These are phyloP conservation scores for Drosophila neoperkinsi DNA, from an alignment of 2,888 invertebrate genomes.

Conservation along the genomic window DNA sequence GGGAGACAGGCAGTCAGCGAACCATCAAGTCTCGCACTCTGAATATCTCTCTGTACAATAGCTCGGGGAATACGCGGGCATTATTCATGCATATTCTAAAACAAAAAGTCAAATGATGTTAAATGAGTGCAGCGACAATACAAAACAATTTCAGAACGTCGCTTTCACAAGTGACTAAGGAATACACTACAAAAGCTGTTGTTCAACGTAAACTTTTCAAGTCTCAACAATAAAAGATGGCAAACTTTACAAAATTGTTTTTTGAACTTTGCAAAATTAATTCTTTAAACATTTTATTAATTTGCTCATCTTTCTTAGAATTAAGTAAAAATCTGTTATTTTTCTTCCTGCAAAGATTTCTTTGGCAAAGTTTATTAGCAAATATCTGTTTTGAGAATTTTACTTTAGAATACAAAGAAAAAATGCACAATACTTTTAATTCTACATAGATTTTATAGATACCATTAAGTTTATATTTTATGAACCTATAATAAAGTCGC, in stretches of 20 bases:
- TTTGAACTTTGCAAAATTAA: background rate
- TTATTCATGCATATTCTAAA: constrained; percentile 67
- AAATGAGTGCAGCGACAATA: constrained; percentile 77
- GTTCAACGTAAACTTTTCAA: background rate
- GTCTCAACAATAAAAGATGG: background rate
- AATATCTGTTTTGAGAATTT: background rate
- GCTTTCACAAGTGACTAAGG: background rate
- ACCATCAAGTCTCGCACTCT: constrained; percentile 55
- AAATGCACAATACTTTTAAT: background rate
- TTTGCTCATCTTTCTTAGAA: background rate
- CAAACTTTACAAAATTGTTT: background rate
- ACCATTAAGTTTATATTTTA: constrained; percentile 19
- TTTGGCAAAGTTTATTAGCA: no score
- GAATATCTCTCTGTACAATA: constrained; percentile 40
- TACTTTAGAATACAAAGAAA: background rate
- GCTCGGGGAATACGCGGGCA: constrained; percentile 49
- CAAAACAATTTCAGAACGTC: constrained; percentile 32
- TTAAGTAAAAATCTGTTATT: background rate
- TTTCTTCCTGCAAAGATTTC: background rate
- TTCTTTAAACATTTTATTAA: background rate
- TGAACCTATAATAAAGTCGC: constrained; percentile 18
- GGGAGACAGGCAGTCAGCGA: constrained; percentile 48
- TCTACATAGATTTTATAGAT: background rate
- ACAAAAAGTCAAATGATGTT: constrained; percentile 75
- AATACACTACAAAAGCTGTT: constrained; percentile 35